Evolutionary conservation across 1,140 invertebrate species (phyloP).

Genomic region (Pissodes strobi): DNA sequence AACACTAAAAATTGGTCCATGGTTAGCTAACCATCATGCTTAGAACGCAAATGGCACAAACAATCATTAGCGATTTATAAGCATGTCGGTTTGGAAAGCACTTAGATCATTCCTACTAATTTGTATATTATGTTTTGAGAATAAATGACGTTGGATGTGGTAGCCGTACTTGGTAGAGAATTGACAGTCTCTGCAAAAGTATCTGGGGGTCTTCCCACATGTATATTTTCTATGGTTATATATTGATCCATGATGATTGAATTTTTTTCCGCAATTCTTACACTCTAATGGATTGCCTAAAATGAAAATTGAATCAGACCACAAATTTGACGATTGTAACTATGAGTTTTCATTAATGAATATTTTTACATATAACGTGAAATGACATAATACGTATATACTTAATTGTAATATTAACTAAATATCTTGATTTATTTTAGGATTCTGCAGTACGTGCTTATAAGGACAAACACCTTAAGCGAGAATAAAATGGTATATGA

Average conservation of each 20-base stretch:
- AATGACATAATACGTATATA: not conserved
- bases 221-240: conserved; percentile 58
- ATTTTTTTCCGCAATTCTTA: conserved; percentile 36
- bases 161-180: conserved; percentile 30
- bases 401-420: not conserved
- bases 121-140: conserved; percentile 10
- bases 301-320: not conserved
- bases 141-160: conserved; percentile 27
- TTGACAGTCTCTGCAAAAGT: conserved; percentile 55
- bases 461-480: too few species aligned
- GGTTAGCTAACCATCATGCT: too few species aligned
- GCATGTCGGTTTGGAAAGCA: not conserved
- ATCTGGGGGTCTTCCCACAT: conserved; percentile 60
- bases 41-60: too few species aligned
- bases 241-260: conserved; percentile 32
- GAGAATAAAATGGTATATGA: too few species aligned
- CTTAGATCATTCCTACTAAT: conserved; percentile 8
- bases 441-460: too few species aligned
- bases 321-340: not conserved
- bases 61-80: not conserved
- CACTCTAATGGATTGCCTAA: too few species aligned
- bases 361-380: not conserved
- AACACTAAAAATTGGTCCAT: not conserved
- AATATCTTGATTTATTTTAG: not conserved
- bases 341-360: not conserved